Base-by-base conservation (phyloP, 37 sponge, comb jelly and placozoan species). In the Spongia lamella region DNA sequence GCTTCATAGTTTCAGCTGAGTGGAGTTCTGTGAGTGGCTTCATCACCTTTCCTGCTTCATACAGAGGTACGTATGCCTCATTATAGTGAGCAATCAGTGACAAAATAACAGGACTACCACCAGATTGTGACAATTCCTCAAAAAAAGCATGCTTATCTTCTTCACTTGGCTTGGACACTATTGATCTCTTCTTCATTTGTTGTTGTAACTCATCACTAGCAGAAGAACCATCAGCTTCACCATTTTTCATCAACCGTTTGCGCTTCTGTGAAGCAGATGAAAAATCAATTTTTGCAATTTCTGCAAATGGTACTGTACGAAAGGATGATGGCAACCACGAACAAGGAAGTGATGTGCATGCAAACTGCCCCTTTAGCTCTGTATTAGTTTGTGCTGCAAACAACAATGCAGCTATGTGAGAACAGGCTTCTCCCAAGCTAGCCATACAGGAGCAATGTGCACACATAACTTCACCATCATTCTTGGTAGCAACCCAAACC, bases 391-490 rank as follows among this genome's bases (percentile, higher is more conserved):
- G 79, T 7, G 70, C 25, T 31, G 57, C 15, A 51, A 84, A 78
- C n/a, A 84, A 73, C 25, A 78, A 7, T 34, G 85, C 85, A 84
- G 79, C 85, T 43, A 84, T 78, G 52, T 84, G 85, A 26, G 73
- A 70, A 66, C 85, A 84, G 3, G 79, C 79, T 56, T 84, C 85
- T 56, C 85, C 85, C 37, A 78, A 52, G 26, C 85, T 73, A 21
- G 85, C 85, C 78, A 79, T 77, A 43, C 85, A 84, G 31, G 38
- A 38, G 43, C 85, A 84, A 35, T 77, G 85, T 16, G 78, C 85
- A 35, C 75, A 75, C 15, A 84, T 38, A 37, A 84, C 56, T 26
- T 49, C 25, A 25, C 79, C 79, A 2, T 56, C 36, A 16, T 68
- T 24, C 32, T 80, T 52, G 13, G 40, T 77, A 55, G 70, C 70